Conservation (phyloP, 2,113 vertebrate species). For the Ptychochromis oligacanthus region DNA sequence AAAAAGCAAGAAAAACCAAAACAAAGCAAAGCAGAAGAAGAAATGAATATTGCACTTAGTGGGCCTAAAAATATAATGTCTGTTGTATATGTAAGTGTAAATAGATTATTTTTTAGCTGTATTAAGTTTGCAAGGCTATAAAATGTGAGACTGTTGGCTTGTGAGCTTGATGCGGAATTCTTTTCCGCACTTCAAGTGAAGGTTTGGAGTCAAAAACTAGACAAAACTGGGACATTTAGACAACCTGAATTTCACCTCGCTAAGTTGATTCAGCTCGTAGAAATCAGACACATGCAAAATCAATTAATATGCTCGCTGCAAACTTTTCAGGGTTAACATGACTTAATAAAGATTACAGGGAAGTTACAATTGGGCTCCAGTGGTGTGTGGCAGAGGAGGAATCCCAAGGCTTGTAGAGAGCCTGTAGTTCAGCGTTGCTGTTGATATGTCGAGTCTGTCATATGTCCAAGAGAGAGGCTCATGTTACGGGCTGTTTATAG, state of each 20-base stretch:
- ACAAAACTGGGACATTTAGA: background rate
- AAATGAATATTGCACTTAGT: background rate
- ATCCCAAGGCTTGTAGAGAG: slow-evolving; percentile 4
- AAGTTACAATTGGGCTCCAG: background rate
- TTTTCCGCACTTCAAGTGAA: background rate
- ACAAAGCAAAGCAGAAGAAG: background rate
- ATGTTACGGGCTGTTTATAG: slow-evolving; percentile 63
- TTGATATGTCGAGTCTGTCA: slow-evolving; percentile 54
- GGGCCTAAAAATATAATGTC: no score
- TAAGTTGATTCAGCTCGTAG: background rate
- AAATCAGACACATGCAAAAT: background rate
- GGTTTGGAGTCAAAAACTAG: background rate
- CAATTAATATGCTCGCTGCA: background rate
- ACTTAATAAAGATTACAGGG: background rate
- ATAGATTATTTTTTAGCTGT: background rate
- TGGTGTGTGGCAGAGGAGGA: background rate
- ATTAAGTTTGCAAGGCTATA: background rate
- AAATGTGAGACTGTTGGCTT: background rate
- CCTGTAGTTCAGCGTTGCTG: slow-evolving; percentile 30
- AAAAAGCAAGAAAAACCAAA: no score
- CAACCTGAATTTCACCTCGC: background rate
- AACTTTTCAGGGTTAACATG: background rate
- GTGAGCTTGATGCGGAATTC: background rate
- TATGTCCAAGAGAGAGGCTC: slow-evolving; percentile 60
- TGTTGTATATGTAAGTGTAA: background rate